Conservation (phyloP, 2,888 invertebrate species). For the Acanthosepion pharaonis region DNA sequence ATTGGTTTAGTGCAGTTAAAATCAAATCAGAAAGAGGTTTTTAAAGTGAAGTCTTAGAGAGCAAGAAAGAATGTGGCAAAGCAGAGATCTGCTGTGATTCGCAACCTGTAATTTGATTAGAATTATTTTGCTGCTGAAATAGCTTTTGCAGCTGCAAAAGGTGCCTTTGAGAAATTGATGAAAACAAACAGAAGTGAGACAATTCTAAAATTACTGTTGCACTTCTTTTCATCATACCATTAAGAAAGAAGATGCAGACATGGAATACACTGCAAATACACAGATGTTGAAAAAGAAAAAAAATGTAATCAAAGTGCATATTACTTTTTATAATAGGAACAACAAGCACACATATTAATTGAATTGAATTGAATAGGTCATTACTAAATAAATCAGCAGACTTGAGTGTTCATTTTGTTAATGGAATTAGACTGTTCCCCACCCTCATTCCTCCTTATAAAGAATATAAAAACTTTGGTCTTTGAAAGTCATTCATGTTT, state of each 20-base stretch:
- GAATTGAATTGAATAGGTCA: constrained; percentile 11
- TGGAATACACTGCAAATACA: not conserved
- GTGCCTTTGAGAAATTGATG: not conserved
- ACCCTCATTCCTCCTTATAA: not conserved
- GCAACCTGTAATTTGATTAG: not conserved
- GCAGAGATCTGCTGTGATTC: not conserved
- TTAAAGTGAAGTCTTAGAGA: not conserved
- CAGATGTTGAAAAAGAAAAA: not conserved
- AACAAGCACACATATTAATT: not conserved
- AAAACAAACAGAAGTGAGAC: not conserved
- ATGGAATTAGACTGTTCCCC: not conserved
- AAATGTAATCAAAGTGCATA: not conserved
- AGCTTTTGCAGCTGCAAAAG: not conserved
- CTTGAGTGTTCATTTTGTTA: not conserved
- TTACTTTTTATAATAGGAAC: not conserved
- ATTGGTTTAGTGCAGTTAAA: not conserved
- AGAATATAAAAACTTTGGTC: not conserved
- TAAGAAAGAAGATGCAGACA: not conserved
- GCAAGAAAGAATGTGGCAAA: not conserved
- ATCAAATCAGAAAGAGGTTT: not conserved
- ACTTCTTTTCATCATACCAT: not conserved
- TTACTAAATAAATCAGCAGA: not conserved
- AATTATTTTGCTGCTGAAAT: not conserved
- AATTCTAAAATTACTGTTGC: not conserved
- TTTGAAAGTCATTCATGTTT: not conserved